Percentiles rank a stretch among this genome's conserved stretches.
Conservation (phyloP, 1,140 invertebrate species). For the Armadillidium nasatum region DNA sequence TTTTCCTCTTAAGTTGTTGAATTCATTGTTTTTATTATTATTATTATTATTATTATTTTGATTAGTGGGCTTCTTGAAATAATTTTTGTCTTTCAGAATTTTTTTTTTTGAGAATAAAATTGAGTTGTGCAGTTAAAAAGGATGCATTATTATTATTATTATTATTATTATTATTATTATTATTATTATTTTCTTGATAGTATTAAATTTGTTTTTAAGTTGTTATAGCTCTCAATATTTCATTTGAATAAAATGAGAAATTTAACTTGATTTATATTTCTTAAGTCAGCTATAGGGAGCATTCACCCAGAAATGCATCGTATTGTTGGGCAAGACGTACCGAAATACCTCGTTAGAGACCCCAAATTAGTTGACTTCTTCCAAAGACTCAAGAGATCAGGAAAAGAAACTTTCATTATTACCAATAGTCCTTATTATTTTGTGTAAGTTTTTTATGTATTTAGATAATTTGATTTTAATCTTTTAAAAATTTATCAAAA, state of each 20-base stretch:
- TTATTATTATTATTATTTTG: too few species aligned
- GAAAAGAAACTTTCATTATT: constrained; percentile 90
- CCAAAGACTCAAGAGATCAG: constrained; percentile 62
- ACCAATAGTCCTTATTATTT: constrained; percentile 95
- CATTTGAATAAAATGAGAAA: too few species aligned
- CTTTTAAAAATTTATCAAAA: background rate
- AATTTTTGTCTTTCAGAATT: too few species aligned
- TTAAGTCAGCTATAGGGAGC: constrained; percentile 77
- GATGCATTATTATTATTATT: too few species aligned
- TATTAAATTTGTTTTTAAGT: too few species aligned
- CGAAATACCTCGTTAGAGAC: constrained; percentile 75
- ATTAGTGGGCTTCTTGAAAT: too few species aligned
- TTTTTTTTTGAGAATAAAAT: too few species aligned
- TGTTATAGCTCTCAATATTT: too few species aligned
- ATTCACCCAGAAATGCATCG: constrained; percentile 89
- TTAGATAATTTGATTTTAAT: background rate
- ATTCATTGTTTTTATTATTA: too few species aligned
- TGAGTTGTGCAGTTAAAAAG: background rate
- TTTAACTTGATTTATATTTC: constrained; percentile 42
- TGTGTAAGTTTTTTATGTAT: constrained; percentile 67
- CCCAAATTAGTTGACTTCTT: constrained; percentile 70
- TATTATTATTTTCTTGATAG: too few species aligned
- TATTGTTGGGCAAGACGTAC: constrained; percentile 70
- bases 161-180: background rate
- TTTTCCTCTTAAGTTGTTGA: too few species aligned